phyloP scores from a whole-genome alignment of 2,888 invertebrate species.

The Acrocera orbiculus region DNA sequence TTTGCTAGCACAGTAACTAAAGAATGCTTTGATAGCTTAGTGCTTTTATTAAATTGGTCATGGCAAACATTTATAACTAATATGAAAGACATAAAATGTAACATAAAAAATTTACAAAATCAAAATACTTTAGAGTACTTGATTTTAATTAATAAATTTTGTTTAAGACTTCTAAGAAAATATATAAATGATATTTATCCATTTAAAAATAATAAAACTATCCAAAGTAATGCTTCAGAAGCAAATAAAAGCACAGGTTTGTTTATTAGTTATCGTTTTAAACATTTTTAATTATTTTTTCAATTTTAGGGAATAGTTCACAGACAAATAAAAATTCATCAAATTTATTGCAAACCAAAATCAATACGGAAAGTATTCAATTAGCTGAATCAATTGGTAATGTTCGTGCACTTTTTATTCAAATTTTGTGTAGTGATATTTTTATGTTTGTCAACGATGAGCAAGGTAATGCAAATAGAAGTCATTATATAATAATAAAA shows the following conservation, averaged over 20 bases:
- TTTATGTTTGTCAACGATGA: slow-evolving; percentile 29
- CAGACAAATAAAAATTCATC: too few species aligned
- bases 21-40: slow-evolving; percentile 67
- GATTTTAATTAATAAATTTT: slow-evolving; percentile 71
- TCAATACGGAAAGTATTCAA: slow-evolving; percentile 48
- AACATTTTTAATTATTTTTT: too few species aligned
- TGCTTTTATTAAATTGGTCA: slow-evolving; percentile 75
- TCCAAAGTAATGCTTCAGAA: too few species aligned
- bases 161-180: slow-evolving; percentile 60
- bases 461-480: slow-evolving; percentile 17
- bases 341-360: slow-evolving; percentile 5
- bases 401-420: slow-evolving; percentile 60
- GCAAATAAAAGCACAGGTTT: too few species aligned
- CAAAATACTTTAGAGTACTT: slow-evolving; percentile 62
- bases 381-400: slow-evolving; percentile 76
- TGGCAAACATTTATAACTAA: slow-evolving; percentile 73
- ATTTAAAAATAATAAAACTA: slow-evolving; percentile 35
- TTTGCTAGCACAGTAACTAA: slow-evolving; percentile 76
- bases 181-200: slow-evolving; percentile 89
- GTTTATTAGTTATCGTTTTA: too few species aligned
- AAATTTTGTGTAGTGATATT: slow-evolving; percentile 60
- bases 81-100: slow-evolving; percentile 38
- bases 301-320: too few species aligned
- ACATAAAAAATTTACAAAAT: slow-evolving; percentile 32
- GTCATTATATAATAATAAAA: neutral